Conservation (phyloP, 2,797 vertebrate species). For the Typhlichthys subterraneus region DNA sequence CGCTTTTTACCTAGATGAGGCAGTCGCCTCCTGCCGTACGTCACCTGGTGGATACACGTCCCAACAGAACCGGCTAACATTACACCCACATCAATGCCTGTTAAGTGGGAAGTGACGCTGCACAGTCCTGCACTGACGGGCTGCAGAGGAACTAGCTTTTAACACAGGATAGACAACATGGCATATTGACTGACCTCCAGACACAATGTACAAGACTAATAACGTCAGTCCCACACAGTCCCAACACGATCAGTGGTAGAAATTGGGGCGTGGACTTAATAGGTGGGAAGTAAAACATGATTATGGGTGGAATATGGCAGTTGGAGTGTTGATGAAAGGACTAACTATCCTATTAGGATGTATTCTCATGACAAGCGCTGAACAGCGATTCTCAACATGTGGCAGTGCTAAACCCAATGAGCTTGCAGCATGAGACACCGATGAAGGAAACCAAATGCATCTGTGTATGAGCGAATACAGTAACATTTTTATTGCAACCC, state of each 20-base stretch:
- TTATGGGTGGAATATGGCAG: slow-evolving; percentile 24
- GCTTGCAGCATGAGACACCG: too few relatives aligned
- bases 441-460: too few relatives aligned
- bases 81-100: slow-evolving; percentile 6
- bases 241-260: slow-evolving; percentile 46
- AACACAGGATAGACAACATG: slow-evolving; percentile 60
- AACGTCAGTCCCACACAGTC: slow-evolving; percentile 51
- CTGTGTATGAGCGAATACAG: too few relatives aligned
- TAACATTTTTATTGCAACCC: too few relatives aligned
- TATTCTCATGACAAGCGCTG: too few relatives aligned
- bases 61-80: slow-evolving; percentile 35
- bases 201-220: slow-evolving; percentile 51
- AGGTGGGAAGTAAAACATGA: slow-evolving; percentile 5
- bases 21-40: slow-evolving; percentile 35
- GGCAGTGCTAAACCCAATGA: too few relatives aligned
- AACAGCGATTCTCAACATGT: too few relatives aligned
- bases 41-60: slow-evolving; percentile 31
- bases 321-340: slow-evolving; percentile 64
- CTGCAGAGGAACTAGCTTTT: slow-evolving; percentile 44
- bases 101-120: slow-evolving; percentile 31
- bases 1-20: slow-evolving; percentile 51
- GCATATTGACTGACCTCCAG: slow-evolving; percentile 61
- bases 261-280: slow-evolving; percentile 4
- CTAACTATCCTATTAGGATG: slow-evolving; percentile 43
- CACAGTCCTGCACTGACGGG: slow-evolving; percentile 26